A percentile compares a stretch with the other conserved stretches of the same genome.
Conservation (phyloP, 92 coral and sea anemone genomes). For the Porites divaricata region DNA sequence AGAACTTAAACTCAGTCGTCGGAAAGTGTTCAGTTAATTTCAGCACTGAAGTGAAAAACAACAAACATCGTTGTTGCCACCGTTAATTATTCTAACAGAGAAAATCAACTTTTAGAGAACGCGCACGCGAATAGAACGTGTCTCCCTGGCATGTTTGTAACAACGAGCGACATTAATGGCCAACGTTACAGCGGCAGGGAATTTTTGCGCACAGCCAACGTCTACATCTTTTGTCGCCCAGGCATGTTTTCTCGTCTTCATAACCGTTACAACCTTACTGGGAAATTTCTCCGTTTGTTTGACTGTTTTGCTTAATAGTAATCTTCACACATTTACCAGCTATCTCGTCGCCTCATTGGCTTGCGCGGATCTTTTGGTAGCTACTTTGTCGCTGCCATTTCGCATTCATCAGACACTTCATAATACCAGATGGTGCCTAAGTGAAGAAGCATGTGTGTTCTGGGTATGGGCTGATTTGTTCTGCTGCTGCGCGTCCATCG, state of each 20-base stretch:
- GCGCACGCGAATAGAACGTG: not conserved
- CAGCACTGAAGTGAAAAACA: not conserved
- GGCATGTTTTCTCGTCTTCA: slow-evolving; percentile 58
- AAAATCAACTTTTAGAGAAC: slow-evolving; percentile 1
- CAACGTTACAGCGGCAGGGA: slow-evolving; percentile 14
- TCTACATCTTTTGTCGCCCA: slow-evolving; percentile 69
- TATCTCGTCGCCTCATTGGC: slow-evolving; percentile 85
- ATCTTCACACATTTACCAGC: slow-evolving; percentile 79
- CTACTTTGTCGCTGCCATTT: slow-evolving; percentile 74
- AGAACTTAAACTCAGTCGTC: not conserved
- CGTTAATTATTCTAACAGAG: not conserved
- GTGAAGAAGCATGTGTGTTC: slow-evolving; percentile 63
- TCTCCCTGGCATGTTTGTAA: not conserved
- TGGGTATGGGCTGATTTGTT: slow-evolving; percentile 81
- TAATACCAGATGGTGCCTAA: slow-evolving; percentile 71
- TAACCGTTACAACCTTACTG: slow-evolving; percentile 66
- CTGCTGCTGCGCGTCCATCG: slow-evolving; percentile 82
- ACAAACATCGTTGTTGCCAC: not conserved
- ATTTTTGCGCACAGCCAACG: slow-evolving; percentile 57
- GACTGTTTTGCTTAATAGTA: slow-evolving; percentile 68
- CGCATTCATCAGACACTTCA: slow-evolving; percentile 78
- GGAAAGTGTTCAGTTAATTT: not conserved
- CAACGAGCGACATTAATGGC: not conserved
- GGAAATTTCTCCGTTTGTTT: slow-evolving; percentile 75
- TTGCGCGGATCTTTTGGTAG: slow-evolving; percentile 76